Conservation (phyloP, 2,797 vertebrate genomes). For the Macroramphosus scolopax region DNA sequence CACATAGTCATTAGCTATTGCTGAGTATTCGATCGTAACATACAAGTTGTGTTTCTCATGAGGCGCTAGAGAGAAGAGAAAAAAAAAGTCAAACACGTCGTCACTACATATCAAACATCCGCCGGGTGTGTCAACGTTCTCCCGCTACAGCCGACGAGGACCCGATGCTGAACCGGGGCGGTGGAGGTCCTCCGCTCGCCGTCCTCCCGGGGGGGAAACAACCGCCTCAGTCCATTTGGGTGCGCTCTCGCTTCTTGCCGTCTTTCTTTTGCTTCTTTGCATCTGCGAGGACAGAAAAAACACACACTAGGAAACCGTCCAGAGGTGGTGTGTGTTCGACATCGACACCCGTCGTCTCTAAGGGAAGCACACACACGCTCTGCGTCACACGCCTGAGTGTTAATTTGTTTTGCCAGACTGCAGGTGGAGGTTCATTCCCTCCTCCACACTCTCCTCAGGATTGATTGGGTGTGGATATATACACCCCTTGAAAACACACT, state of each 20-base stretch:
- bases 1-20: slow-evolving; percentile 47
- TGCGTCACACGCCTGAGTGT: slow-evolving; percentile 12
- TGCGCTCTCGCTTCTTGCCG: slow-evolving; percentile 79
- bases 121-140: slow-evolving; percentile 43
- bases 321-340: slow-evolving; percentile 16
- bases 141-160: slow-evolving; percentile 68
- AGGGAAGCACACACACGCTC: slow-evolving; percentile 21
- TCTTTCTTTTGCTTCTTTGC: slow-evolving; percentile 81
- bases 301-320: too few relatives aligned
- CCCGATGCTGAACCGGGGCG: slow-evolving; percentile 42
- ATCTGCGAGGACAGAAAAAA: slow-evolving; percentile 57
- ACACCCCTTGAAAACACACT: slow-evolving; percentile 10
- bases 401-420: slow-evolving; percentile 13
- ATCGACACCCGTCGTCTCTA: slow-evolving; percentile 19
- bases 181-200: slow-evolving; percentile 22
- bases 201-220: slow-evolving; percentile 7
- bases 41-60: slow-evolving; percentile 46
- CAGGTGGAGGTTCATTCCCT: slow-evolving; percentile 21
- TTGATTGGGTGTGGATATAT: too few relatives aligned
- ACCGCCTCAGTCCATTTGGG: slow-evolving; percentile 71
- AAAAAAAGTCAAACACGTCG: slow-evolving; percentile 33
- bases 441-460: slow-evolving; percentile 4
- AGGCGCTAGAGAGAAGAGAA: slow-evolving; percentile 46
- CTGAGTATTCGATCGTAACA: slow-evolving; percentile 22
- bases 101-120: slow-evolving; percentile 53